Base-by-base conservation (phyloP, 1,140 invertebrate genomes). In the Drosophila lacertosa region DNA sequence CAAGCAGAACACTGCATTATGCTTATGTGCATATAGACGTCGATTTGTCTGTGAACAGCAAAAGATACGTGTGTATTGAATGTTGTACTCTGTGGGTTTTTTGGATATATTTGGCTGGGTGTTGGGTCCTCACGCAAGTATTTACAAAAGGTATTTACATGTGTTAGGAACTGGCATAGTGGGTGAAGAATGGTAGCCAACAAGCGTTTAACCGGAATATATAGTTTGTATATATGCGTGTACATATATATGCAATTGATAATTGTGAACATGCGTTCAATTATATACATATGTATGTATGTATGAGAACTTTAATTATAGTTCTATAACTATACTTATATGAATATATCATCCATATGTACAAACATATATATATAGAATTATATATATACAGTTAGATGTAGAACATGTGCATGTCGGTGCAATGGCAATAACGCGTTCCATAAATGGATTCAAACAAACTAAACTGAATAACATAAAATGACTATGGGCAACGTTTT, bases 171-270 rank as follows among this genome's bases (percentile, higher is more conserved):
- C 32, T 40, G 48, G 45, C 35, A 62, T 53, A 29, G 33, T 51
- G 29, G 29, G 29, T 55, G 42, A 64, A 15, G 33, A 55, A 68
- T 63, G 48, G 32, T 33, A 55, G 42, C 59, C 42, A 69, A 64
- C 59, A 69, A 69, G 66, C 66, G 42, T 29, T 47, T 47, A 54
- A 47, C 35, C 29, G 11, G 29, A 47, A 62, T 60, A 44, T 33
- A 42, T 47, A 67, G 7, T 10, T 15, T 20, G 15, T 42, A n/a
- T 55, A 35, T 54, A 45, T 15, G 20, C 42, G 26, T 69, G 44
- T 50, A 54, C 47, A 55, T 50, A 57, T 51, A 18, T 39, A 64
- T 64, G 7, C 11, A 32, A 10, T 10, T 37, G 18, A 7, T 22
- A 24, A 24, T 24, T 40, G 3, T 35, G 33, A 42, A 64, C 29